Base-by-base conservation (phyloP, 2,113 vertebrate species). In the Argyrosomus japonicus region DNA sequence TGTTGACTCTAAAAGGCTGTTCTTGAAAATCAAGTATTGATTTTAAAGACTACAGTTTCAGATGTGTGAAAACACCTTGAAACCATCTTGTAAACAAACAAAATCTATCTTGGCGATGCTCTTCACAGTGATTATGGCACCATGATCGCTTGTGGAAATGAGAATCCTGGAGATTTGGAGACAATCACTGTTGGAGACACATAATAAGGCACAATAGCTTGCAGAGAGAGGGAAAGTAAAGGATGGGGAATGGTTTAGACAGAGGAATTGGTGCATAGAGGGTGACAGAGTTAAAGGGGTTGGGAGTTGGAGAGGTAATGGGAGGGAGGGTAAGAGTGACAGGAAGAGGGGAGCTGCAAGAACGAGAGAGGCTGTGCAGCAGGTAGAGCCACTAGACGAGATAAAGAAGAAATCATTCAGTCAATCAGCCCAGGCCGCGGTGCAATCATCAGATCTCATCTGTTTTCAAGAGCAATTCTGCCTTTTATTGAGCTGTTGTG, bases 331-430 rank as follows among this genome's bases (percentile, higher is more conserved):
- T 51, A 29, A 68, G 61, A 83, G 86, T 87, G 88, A 88, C 81
- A 81, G 87, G 79, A 75, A 71, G 77, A 83, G 74, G 70, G 73
- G 84, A 54, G 79, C 69, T 57, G 75, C 81, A 53, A 21, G 77
- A 69, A 56, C 14, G 72, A 81, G 65, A 48, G 69, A 61, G 81
- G 72, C 74, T 40, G 75, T 71, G 83, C 70, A 56, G 88, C 80
- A 86, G 85, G 91, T 90, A 82, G 89, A 93, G 87, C 75, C 83
- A 69, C 82, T 74, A 87, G 85, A 88, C 62, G 68, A 93, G 95
- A 95, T 95, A 93, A 93, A 95, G 91, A 91, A 90, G 88, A 94
- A 93, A 95, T 94, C 94, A 93, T 93, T 94, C 91, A 95, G 93
- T 94, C 94, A 94, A 93, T 94, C 94, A 94, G 89, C 67, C 83